Base-by-base conservation (phyloP, 2,888 invertebrate species). In the Chouioia cunea region DNA sequence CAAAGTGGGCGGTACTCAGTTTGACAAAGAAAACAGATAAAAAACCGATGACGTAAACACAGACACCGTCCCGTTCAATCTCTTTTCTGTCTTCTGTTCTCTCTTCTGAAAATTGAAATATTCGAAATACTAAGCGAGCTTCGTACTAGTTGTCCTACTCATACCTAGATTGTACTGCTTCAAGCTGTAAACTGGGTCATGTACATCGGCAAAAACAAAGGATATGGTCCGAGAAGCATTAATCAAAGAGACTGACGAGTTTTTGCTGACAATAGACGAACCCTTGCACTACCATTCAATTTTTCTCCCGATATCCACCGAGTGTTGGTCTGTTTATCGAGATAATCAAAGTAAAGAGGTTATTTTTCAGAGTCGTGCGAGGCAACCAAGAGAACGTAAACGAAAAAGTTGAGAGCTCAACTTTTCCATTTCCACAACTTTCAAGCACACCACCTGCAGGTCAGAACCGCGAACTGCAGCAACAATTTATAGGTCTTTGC, bases 401-500 rank as follows among this genome's bases (percentile, higher is more conserved):
- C 50, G 10, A n/a, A 36, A 48, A 43, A 50, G 48, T 50, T 16
- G 0, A 1, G 10, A 8, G 6, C 4, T 36, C 50, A 20, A 36
- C 36, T 36, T 36, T 36, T n/a, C n/a, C 36, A 36, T 36, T 36
- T 36, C 6, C 36, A 2, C 36, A 36, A 36, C 36, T 36, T 36
- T 36, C 12, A 36, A 36, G 10, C 36, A n/a, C 36, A 36, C 36
- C 12, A 36, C 36, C 36, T 36, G 10, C 6, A 6, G 6, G 27
- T 27, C 10, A 3, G 10, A 65, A 65, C 65, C 65, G 65, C 52
- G 52, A 52, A 58, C 50, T 36, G 36, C 36, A 58, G 65, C 14
- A 52, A 43, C 57, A 65, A 65, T 65, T 59, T 60, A 62, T 65
- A 62, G 60, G 44, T 48, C 54, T 65, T 59, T 65, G 36, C 47